A percentile compares a stretch with the other conserved stretches of the same genome.
Evolutionary conservation across 2,797 vertebrate genomes (phyloP).

Genomic region (Falco novaeseelandiae): DNA sequence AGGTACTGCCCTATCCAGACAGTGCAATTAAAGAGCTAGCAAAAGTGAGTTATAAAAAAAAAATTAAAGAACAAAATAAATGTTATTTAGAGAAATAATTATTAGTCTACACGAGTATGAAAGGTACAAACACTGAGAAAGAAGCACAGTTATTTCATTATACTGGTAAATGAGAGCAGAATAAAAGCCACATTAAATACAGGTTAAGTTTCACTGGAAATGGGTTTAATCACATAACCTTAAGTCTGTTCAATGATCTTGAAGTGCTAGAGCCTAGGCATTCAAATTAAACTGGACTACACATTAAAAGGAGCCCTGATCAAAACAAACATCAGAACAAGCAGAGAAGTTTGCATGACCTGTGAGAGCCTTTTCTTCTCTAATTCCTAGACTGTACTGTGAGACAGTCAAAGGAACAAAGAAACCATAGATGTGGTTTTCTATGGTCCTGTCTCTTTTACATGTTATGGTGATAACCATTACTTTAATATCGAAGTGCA

Average conservation of each 20-base stretch:
- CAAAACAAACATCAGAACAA: conserved; percentile 1
- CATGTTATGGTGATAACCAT: not conserved
- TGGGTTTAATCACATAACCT: not conserved
- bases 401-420: not conserved
- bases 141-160: not conserved
- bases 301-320: not conserved
- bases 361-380: not conserved
- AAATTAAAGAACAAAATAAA: not conserved
- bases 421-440: not conserved
- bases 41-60: not conserved
- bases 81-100: not conserved
- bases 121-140: not conserved
- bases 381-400: not conserved
- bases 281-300: not conserved
- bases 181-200: not conserved
- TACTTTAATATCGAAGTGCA: not conserved
- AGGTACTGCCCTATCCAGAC: not conserved
- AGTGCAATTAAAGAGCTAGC: not conserved
- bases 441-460: not conserved
- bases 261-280: not conserved
- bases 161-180: not conserved
- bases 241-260: not conserved
- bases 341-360: not conserved
- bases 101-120: not conserved
- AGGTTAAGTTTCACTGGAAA: not conserved